Base-by-base conservation (phyloP, 2,888 invertebrate genomes). In the Branchipolynoe longqiensis region DNA sequence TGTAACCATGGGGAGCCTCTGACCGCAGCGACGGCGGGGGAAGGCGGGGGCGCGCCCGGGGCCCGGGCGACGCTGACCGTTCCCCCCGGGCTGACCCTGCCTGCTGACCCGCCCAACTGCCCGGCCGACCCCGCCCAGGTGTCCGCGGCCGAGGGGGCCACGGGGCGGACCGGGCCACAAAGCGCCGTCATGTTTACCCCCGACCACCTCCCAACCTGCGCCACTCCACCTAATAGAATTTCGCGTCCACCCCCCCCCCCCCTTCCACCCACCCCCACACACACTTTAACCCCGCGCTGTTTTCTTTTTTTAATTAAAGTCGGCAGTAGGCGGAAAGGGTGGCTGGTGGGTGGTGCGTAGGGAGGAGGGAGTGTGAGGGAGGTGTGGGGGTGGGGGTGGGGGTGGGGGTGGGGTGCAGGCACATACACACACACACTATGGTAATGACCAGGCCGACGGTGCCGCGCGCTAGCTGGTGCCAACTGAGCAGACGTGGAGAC, bases 221-320 rank as follows among this genome's bases (percentile, higher is more conserved):
- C 78, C 78, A 78, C 78, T 78, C 78, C 78, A 78, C 78, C 48
- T 78, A 78, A 78, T 78, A 78, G 78, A 78, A 78, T 78, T 78
- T 78, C 54, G 31, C 25, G 41, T 78, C 48, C 48, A 41, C n/a
- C n/a, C n/a, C n/a, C n/a, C n/a, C n/a, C n/a, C n/a, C n/a, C n/a
- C n/a, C n/a, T n/a, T n/a, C n/a, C n/a, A n/a, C n/a, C n/a, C n/a
- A n/a, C n/a, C n/a, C n/a, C n/a, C n/a, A n/a, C n/a, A n/a, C n/a
- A n/a, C n/a, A n/a, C 78, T 78, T 78, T 78, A 48, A 78, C 41
- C 78, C 78, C 78, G 28, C 25, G 48, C 78, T 78, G 78, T 78
- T 78, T 78, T 78, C 78, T 78, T 78, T 78, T n/a, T 78, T 78
- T 78, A 78, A 78, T 78, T 78, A 78, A 78, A 78, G 78, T 78